Evolutionary conservation across 64 coral and sea anemone genomes (phyloP).

Genomic region (Pocillopora verrucosa): DNA sequence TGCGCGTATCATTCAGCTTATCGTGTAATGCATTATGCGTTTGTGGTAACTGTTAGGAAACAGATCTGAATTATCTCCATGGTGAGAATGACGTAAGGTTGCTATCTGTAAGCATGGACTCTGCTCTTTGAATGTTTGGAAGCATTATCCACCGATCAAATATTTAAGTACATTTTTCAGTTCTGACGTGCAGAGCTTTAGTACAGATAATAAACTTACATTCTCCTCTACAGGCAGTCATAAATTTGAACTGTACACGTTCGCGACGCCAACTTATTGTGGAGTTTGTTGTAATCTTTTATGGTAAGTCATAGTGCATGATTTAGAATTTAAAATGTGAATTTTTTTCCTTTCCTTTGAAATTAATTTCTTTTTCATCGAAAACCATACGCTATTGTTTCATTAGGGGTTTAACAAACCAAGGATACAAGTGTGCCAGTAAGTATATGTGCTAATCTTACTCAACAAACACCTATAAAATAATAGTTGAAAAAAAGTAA

Average conservation of each 20-base stretch:
- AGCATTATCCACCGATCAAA: too few species aligned
- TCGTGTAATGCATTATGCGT: too few species aligned
- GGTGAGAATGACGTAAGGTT: too few species aligned
- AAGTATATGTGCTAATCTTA: not conserved
- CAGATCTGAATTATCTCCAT: too few species aligned
- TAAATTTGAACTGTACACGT: slow-evolving; percentile 66
- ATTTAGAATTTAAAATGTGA: not conserved
- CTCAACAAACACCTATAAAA: too few species aligned
- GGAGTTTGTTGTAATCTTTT: slow-evolving; percentile 65
- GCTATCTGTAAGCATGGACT: too few species aligned
- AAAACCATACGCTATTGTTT: not conserved
- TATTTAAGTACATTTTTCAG: too few species aligned
- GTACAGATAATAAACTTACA: not conserved
- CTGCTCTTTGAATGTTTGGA: too few species aligned
- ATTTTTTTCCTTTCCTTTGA: not conserved
- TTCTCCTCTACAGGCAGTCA: slow-evolving; percentile 55
- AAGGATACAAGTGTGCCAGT: slow-evolving; percentile 77
- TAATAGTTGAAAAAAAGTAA: too few species aligned
- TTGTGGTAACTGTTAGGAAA: too few species aligned
- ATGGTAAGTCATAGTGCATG: slow-evolving; percentile 37
- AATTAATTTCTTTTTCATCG: not conserved
- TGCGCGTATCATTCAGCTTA: too few species aligned
- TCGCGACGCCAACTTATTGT: slow-evolving; percentile 62
- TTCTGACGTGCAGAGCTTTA: too few species aligned
- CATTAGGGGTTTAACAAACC: slow-evolving; percentile 72